Base-by-base conservation (phyloP, 2,797 vertebrate genomes). In the Sebastes cheni region DNA sequence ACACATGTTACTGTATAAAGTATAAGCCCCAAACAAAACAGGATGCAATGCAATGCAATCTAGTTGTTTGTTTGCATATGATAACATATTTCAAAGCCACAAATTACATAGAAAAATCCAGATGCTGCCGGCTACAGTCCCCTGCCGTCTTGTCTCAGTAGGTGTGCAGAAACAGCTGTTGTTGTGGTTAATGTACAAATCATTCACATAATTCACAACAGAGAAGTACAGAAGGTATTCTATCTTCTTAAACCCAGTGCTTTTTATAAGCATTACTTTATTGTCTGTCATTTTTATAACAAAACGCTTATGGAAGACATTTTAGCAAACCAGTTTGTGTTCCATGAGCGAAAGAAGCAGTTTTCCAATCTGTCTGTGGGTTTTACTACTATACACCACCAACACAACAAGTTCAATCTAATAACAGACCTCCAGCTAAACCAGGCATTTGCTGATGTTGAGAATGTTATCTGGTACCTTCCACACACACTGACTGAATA, bases 11-110 rank as follows among this genome's bases (percentile, higher is more conserved):
- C 11, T 5, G 22, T 61, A 69, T 10, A 60, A 74, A 46, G n/a
- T 46, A 52, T 80, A 34, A 83, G 29, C 29, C 12, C 10, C n/a
- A 34, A 30, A 34, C 27, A 60, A 82, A 85, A 39, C 30, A 70
- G 27, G 34, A 70, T n/a, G n/a, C 71, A 76, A 42, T 42, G 39
- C 39, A 56, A 67, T 42, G 52, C 11, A 46, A 50, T 20, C 46
- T 20, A 50, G 46, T 50, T 50, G 61, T 59, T 6, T 29, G 3
- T 23, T 62, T 62, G 30, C 78, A 54, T 54, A 9, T 13, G 4
- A 54, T 54, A 64, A 59, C 50, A 64, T 32, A 34, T 23, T 64
- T 39, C 25, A 66, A 80, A 82, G 54, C 54, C 22, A 25, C n/a
- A 61, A 61, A 61, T 34, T 61, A 8, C 29, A 39, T 42, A 56